Percentiles rank a stretch among this genome's conserved stretches.
Evolutionary conservation across 2,113 vertebrate genomes (phyloP).

Genomic region (Engystomops pustulosus): DNA sequence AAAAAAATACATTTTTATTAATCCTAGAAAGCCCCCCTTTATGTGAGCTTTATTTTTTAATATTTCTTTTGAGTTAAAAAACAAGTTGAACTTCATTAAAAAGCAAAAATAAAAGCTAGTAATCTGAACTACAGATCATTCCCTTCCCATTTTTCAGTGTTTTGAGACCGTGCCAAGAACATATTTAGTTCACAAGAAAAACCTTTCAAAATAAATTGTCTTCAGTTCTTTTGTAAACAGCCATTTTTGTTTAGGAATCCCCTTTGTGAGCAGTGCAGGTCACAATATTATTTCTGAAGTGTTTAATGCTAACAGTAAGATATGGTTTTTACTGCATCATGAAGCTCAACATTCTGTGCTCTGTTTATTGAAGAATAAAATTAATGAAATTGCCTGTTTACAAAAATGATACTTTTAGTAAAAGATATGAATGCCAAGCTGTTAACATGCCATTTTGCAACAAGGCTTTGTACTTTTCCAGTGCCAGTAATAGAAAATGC

Average conservation of each 20-base stretch:
- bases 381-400: background rate
- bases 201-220: background rate
- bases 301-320: background rate
- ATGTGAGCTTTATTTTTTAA: too few species aligned
- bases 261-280: too few species aligned
- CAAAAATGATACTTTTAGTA: background rate
- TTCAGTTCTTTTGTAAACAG: background rate
- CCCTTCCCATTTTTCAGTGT: background rate
- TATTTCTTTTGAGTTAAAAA: too few species aligned
- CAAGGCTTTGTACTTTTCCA: background rate
- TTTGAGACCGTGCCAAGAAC: background rate
- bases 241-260: background rate
- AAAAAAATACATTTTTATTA: too few species aligned
- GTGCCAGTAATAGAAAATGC: conserved; percentile 32
- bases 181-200: background rate
- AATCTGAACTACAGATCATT: background rate
- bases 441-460: background rate
- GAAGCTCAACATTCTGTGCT: background rate
- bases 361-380: conserved; percentile 1
- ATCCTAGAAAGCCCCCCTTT: too few species aligned
- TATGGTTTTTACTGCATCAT: background rate
- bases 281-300: background rate
- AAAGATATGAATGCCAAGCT: background rate
- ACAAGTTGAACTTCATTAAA: too few species aligned
- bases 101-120: too few species aligned